Conservation (phyloP, 2,113 vertebrate genomes). For the Ctenomys sociabilis region DNA sequence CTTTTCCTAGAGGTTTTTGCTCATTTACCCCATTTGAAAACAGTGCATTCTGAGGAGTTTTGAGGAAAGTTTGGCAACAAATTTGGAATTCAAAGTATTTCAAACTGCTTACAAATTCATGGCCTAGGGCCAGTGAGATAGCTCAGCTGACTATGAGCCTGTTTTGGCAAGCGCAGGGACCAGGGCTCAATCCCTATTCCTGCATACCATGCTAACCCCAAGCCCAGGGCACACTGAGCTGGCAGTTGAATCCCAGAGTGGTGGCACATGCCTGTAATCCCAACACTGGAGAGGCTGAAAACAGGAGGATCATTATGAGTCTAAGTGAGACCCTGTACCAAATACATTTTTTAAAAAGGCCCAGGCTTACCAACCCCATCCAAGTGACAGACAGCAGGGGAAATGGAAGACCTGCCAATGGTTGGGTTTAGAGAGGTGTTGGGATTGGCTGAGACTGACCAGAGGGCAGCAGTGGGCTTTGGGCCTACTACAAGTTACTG, state of each 20-base stretch:
- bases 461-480: neutral
- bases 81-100: slow-evolving; percentile 5
- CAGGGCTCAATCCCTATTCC: no score
- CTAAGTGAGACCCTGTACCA: no score
- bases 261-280: no score
- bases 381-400: neutral
- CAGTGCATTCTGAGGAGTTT: neutral
- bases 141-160: no score
- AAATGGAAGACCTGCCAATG: neutral
- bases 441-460: neutral
- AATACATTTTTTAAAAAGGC: neutral
- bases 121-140: no score
- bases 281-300: no score
- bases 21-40: neutral
- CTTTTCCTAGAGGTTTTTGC: neutral
- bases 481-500: neutral
- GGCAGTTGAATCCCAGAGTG: no score
- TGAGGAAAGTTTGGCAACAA: neutral
- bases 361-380: neutral
- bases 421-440: neutral
- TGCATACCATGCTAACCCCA: no score
- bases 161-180: no score
- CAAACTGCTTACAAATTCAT: neutral
- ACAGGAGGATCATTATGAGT: no score
- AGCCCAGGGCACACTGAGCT: no score